A percentile compares a stretch with the other conserved stretches of the same genome.
Evolutionary conservation across 2,888 invertebrate species (phyloP).

Genomic region (Fragum sueziense): DNA sequence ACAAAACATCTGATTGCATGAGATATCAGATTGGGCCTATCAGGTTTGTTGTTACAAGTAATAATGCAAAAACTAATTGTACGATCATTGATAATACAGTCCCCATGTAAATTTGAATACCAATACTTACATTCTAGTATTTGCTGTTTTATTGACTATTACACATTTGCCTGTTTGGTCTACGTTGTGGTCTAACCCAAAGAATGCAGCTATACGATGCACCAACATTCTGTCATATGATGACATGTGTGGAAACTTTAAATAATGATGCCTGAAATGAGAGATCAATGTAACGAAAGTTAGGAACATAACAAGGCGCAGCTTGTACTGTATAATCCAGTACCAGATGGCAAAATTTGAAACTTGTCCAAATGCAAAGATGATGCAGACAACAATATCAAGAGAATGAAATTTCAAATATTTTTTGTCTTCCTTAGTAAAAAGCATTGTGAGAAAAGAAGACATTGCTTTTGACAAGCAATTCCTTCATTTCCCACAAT

Average conservation of each 20-base stretch:
- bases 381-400: no score
- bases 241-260: constrained; percentile 95
- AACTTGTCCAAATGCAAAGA: no score
- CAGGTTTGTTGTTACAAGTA: no score
- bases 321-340: no score
- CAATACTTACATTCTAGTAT: constrained; percentile 85
- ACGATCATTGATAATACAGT: no score
- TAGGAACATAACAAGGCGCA: no score
- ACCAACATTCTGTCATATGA: constrained; percentile 98
- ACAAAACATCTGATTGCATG: no score
- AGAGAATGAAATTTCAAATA: no score
- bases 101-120: no score
- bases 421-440: background rate
- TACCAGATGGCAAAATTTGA: no score
- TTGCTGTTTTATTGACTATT: constrained; percentile 88
- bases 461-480: background rate
- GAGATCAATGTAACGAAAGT: background rate
- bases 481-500: background rate
- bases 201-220: constrained; percentile 95
- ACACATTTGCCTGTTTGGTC: constrained; percentile 91
- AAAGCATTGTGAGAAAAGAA: background rate
- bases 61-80: no score
- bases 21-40: no score
- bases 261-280: constrained; percentile 84
- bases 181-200: constrained; percentile 96